Percentiles rank a stretch among this genome's conserved stretches.
Evolutionary conservation across 1,140 invertebrate genomes (phyloP).

Genomic region (Spodoptera litura): DNA sequence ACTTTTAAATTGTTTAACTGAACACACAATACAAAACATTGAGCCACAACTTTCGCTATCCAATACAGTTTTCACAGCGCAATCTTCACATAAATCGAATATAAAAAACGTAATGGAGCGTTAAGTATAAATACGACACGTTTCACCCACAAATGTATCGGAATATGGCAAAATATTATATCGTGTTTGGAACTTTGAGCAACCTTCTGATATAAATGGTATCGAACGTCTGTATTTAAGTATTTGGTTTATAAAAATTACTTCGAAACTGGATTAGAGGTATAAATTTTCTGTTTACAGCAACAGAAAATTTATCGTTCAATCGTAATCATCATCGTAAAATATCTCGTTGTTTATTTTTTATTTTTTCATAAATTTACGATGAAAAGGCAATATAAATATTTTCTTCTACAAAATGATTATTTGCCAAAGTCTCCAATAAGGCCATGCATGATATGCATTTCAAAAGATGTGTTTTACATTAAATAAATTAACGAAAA

Average conservation of each 20-base stretch:
- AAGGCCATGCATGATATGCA: too few relatives aligned
- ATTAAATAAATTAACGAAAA: too few relatives aligned
- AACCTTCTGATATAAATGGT: conserved; percentile 18
- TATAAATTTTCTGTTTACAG: too few relatives aligned
- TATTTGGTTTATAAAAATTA: not conserved
- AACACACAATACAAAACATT: conserved; percentile 24
- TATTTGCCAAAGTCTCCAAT: too few relatives aligned
- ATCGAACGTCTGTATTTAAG: not conserved
- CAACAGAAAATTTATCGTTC: too few relatives aligned
- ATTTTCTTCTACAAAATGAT: too few relatives aligned
- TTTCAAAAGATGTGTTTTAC: too few relatives aligned
- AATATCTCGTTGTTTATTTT: too few relatives aligned
- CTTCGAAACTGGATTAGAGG: not conserved
- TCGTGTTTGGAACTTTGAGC: conserved; percentile 35
- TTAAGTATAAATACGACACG: conserved; percentile 43
- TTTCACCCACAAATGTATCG: conserved; percentile 12
- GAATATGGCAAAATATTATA: conserved; percentile 30
- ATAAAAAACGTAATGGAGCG: conserved; percentile 44
- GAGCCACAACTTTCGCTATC: conserved; percentile 15
- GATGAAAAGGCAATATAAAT: too few relatives aligned
- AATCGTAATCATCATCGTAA: too few relatives aligned
- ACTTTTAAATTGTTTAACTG: not conserved
- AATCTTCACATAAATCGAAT: conserved; percentile 46
- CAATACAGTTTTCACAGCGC: conserved; percentile 35
- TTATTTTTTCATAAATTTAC: too few relatives aligned